Evolutionary conservation across 1,140 invertebrate genomes (phyloP).

Genomic region (Archegozetes longisetosus): DNA sequence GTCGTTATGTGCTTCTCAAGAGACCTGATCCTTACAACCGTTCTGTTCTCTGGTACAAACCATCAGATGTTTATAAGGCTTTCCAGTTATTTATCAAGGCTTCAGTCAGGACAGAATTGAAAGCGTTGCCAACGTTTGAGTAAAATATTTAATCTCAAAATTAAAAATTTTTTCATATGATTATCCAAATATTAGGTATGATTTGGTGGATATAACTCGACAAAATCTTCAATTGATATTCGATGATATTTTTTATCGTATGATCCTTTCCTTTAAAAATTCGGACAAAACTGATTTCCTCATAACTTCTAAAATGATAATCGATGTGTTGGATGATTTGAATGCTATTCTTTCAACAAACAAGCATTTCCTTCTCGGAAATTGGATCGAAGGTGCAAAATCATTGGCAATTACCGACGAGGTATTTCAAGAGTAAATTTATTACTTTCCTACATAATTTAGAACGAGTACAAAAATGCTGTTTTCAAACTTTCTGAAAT

Average conservation of each 20-base stretch:
- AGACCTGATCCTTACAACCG: constrained; percentile 44
- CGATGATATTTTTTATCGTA: constrained; percentile 11
- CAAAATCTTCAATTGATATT: constrained; percentile 59
- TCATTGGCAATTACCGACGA: constrained; percentile 29
- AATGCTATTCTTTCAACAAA: constrained; percentile 49
- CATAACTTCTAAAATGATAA: constrained; percentile 19
- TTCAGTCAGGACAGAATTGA: neutral
- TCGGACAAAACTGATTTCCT: constrained; percentile 19
- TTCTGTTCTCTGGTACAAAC: constrained; percentile 50
- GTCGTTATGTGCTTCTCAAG: constrained; percentile 51
- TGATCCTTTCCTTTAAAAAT: constrained; percentile 17
- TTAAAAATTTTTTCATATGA: too few species aligned
- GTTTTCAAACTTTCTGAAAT: neutral
- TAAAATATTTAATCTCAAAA: too few species aligned
- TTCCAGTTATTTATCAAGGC: constrained; percentile 14
- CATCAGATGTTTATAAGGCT: constrained; percentile 23
- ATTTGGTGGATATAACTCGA: constrained; percentile 66
- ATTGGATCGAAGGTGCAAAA: constrained; percentile 54
- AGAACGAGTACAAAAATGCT: neutral
- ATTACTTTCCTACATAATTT: neutral
- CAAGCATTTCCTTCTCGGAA: constrained; percentile 47
- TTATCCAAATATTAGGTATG: too few species aligned
- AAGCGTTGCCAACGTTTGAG: too few species aligned
- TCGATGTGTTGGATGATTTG: constrained; percentile 46
- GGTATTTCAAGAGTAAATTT: too few species aligned